Percentiles rank a stretch among this genome's conserved stretches.
phyloP scores from a whole-genome alignment of 2,888 invertebrate genomes.

The Nudaria mundana region DNA sequence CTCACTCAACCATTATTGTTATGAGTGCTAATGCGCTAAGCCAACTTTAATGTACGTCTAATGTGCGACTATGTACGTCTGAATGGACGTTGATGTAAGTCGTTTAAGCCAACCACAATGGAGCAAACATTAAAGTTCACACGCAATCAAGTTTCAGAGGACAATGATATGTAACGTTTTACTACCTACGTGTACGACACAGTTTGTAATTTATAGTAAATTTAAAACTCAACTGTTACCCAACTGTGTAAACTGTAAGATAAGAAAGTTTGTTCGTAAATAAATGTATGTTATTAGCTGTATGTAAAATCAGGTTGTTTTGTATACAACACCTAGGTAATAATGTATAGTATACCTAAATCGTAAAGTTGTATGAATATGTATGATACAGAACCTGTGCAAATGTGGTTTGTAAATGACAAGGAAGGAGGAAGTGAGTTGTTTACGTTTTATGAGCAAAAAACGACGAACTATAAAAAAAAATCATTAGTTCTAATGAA shows the following conservation, averaged over 20 bases:
- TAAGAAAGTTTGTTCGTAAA: constrained; percentile 50
- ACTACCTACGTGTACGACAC: constrained; percentile 49
- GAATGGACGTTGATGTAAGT: constrained; percentile 45
- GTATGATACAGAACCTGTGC: too few relatives aligned
- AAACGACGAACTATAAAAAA: too few relatives aligned
- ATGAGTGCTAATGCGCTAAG: constrained; percentile 54
- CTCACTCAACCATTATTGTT: constrained; percentile 49
- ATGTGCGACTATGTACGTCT: constrained; percentile 39
- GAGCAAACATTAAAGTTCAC: constrained; percentile 49
- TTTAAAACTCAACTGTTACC: constrained; percentile 43
- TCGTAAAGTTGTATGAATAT: too few relatives aligned
- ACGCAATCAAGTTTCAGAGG: constrained; percentile 54
- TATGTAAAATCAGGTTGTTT: too few relatives aligned
- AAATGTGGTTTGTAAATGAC: too few relatives aligned
- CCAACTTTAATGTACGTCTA: constrained; percentile 51
- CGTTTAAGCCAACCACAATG: constrained; percentile 45
- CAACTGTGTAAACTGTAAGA: constrained; percentile 54
- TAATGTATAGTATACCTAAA: too few relatives aligned
- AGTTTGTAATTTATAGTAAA: constrained; percentile 55
- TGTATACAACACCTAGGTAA: too few relatives aligned
- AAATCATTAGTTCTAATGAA: too few relatives aligned
- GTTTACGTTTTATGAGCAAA: too few relatives aligned
- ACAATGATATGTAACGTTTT: constrained; percentile 47
- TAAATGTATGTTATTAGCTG: constrained; percentile 39
- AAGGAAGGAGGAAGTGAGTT: too few relatives aligned